These are phyloP conservation scores for Erannis defoliaria DNA, from an alignment of 2,888 invertebrate genomes.

Conservation along the genomic window DNA sequence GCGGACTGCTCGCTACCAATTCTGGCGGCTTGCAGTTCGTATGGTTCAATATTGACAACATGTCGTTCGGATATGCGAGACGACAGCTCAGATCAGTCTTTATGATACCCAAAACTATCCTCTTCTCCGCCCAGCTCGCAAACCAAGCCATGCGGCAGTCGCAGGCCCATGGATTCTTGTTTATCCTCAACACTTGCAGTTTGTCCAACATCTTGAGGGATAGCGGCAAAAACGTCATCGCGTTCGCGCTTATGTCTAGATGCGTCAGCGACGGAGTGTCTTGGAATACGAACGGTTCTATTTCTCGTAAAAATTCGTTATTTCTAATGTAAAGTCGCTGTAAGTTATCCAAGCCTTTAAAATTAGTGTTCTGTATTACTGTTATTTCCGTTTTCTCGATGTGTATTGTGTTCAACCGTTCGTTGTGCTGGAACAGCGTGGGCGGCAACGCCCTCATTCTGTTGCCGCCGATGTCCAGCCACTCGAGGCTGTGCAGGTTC, in stretches of 20 bases:
- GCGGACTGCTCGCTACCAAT: slow-evolving; percentile 87
- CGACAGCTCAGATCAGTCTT: slow-evolving; percentile 89
- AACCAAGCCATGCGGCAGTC: slow-evolving; percentile 95
- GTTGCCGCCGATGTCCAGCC: slow-evolving; percentile 88
- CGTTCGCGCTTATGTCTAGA: slow-evolving; percentile 90
- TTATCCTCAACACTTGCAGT: slow-evolving; percentile 89
- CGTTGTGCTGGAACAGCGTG: slow-evolving; percentile 88
- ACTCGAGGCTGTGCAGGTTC: slow-evolving; percentile 83
- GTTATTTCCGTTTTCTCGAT: slow-evolving; percentile 90
- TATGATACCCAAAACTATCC: slow-evolving; percentile 68
- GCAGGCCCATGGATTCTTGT: slow-evolving; percentile 93
- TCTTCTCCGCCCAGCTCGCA: slow-evolving; percentile 80
- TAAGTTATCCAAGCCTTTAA: slow-evolving; percentile 88
- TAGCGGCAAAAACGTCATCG: slow-evolving; percentile 89
- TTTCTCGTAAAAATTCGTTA: slow-evolving; percentile 87
- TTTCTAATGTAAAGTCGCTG: slow-evolving; percentile 87
- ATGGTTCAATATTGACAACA: slow-evolving; percentile 89
- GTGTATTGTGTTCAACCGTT: slow-evolving; percentile 86
- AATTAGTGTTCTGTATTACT: slow-evolving; percentile 88
- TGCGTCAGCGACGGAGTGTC: slow-evolving; percentile 87
- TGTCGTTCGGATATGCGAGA: slow-evolving; percentile 89
- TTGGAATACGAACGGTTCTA: slow-evolving; percentile 88
- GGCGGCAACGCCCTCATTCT: slow-evolving; percentile 86
- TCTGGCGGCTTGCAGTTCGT: slow-evolving; percentile 90
- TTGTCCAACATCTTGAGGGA: slow-evolving; percentile 88